These are phyloP conservation scores for Pseudococcus viburni DNA, from an alignment of 2,888 invertebrate genomes.

Conservation along the genomic window DNA sequence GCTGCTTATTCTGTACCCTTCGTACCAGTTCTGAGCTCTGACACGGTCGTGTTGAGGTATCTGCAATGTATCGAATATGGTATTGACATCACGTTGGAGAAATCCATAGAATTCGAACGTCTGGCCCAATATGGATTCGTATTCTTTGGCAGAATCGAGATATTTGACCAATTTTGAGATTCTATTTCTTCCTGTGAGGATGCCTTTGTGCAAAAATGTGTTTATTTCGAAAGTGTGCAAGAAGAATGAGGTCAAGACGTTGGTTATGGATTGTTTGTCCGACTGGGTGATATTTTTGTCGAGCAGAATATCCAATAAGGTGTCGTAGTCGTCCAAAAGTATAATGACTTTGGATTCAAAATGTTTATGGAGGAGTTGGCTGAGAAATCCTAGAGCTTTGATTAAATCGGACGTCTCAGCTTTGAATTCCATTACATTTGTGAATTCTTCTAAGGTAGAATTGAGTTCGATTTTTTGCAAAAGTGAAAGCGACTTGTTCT, in stretches of 20 bases:
- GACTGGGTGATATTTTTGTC: not conserved
- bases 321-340: not conserved
- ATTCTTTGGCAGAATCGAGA: not conserved
- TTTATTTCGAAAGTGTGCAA: not conserved
- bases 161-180: not conserved
- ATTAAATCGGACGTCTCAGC: not conserved
- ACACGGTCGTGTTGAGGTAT: not conserved
- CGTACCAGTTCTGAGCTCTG: not conserved
- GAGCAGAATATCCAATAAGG: not conserved
- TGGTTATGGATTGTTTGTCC: not conserved
- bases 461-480: not conserved
- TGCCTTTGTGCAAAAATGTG: not conserved
- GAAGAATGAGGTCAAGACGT: not conserved
- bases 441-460: not conserved
- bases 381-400: not conserved
- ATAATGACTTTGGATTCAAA: not conserved
- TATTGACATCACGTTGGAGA: not conserved
- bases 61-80: not conserved
- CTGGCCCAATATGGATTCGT: not conserved
- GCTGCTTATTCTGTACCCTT: not conserved
- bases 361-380: not conserved
- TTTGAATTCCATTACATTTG: not conserved
- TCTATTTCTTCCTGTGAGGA: not conserved
- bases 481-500: not conserved
- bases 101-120: not conserved